Conservation (phyloP, 2,888 invertebrate species). For the Muschampia plurimacula region DNA sequence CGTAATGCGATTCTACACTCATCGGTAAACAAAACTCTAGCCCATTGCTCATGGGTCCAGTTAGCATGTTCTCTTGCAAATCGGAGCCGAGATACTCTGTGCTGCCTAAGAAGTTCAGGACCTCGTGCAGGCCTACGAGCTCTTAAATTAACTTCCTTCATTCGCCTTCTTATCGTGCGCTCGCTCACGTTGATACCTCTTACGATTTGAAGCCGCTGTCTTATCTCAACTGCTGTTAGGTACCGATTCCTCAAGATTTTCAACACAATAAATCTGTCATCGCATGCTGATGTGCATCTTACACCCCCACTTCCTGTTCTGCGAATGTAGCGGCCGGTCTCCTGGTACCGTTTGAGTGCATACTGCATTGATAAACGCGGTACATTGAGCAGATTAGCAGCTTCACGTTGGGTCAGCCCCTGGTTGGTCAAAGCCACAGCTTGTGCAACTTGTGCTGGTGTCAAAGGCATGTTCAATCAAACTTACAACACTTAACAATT, state of each 20-base stretch:
- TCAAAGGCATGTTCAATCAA: too few relatives aligned
- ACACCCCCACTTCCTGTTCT: conserved; percentile 40
- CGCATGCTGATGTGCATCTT: conserved; percentile 38
- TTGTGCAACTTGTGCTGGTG: too few relatives aligned
- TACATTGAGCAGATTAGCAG: conserved; percentile 6
- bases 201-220: conserved; percentile 13
- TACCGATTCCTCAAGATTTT: conserved; percentile 31
- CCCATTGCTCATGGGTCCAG: neutral
- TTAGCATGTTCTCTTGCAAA: conserved; percentile 3
- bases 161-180: conserved; percentile 42
- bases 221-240: conserved; percentile 11
- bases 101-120: neutral
- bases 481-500: too few relatives aligned
- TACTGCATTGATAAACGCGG: conserved; percentile 23
- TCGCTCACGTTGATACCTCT: conserved; percentile 18
- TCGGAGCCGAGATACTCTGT: conserved; percentile 22
- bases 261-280: conserved; percentile 29
- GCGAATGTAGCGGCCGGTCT: conserved; percentile 37
- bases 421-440: neutral
- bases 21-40: neutral
- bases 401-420: conserved; percentile 15
- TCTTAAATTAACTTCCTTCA: conserved; percentile 41
- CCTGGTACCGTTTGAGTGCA: conserved; percentile 28
- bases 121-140: conserved; percentile 39
- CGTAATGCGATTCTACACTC: neutral